phyloP scores from a whole-genome alignment of 1,140 invertebrate genomes.

The Octopus bimaculoides region DNA sequence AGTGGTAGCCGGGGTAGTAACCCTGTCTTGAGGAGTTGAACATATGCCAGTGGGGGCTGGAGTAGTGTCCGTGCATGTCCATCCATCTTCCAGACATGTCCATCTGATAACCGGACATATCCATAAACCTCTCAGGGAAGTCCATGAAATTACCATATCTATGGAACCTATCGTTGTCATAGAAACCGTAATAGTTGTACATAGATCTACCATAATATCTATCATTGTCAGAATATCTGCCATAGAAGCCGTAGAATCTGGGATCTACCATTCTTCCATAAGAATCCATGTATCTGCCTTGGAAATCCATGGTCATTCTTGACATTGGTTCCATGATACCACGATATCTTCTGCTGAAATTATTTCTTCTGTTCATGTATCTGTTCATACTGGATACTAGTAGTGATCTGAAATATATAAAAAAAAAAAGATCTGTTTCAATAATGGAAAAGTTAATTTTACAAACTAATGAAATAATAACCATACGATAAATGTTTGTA shows the following conservation, averaged over 20 bases:
- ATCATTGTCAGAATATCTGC: neutral
- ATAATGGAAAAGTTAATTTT: too few species aligned
- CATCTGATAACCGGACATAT: neutral
- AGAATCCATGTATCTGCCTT: conserved; percentile 6
- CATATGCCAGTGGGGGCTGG: neutral
- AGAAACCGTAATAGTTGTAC: neutral
- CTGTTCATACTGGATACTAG: neutral
- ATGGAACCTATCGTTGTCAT: neutral
- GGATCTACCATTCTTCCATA: conserved; percentile 1
- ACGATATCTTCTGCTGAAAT: neutral
- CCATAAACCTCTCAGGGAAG: neutral
- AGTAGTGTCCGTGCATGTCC: neutral
- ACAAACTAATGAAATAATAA: too few species aligned
- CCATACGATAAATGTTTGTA: too few species aligned
- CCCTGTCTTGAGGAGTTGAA: neutral
- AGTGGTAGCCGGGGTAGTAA: neutral
- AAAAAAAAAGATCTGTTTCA: too few species aligned
- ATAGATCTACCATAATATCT: neutral
- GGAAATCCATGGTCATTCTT: neutral
- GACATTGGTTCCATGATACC: conserved; percentile 1
- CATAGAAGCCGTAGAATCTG: neutral
- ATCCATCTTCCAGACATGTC: conserved; percentile 1
- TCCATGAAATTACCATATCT: neutral
- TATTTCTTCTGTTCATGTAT: neutral
- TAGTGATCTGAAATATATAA: too few species aligned